Percentiles rank a stretch among this genome's conserved stretches.
Evolutionary conservation across 2,113 vertebrate species (phyloP).

Genomic region (Collichthys lucidus): DNA sequence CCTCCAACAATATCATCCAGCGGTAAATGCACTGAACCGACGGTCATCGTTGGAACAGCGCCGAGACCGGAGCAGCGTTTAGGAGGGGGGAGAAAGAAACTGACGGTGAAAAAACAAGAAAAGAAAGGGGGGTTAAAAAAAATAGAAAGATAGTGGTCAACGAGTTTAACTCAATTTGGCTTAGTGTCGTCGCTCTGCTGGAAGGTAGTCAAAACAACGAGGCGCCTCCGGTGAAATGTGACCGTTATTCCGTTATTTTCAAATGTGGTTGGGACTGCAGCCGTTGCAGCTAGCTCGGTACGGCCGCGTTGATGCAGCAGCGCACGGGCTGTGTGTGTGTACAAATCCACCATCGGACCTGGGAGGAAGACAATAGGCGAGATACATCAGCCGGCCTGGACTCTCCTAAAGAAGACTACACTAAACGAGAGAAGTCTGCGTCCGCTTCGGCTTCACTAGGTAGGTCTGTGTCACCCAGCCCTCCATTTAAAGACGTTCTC

Average conservation of each 20-base stretch:
- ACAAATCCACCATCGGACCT: slow-evolving; percentile 57
- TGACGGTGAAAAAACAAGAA: too few species aligned
- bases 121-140: neutral
- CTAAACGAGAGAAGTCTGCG: slow-evolving; percentile 29
- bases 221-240: slow-evolving; percentile 50
- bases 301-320: slow-evolving; percentile 76
- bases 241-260: slow-evolving; percentile 20
- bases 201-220: neutral
- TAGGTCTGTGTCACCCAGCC: slow-evolving; percentile 38
- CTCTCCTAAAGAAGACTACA: slow-evolving; percentile 4
- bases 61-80: slow-evolving; percentile 2
- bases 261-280: slow-evolving; percentile 45
- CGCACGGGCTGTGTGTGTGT: slow-evolving; percentile 29
- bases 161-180: slow-evolving; percentile 55
- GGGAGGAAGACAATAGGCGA: slow-evolving; percentile 72
- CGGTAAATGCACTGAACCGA: slow-evolving; percentile 19
- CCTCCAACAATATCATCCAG: slow-evolving; percentile 49
- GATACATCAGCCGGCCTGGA: slow-evolving; percentile 43
- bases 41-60: slow-evolving; percentile 36
- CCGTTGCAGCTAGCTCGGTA: slow-evolving; percentile 52
- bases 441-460: slow-evolving; percentile 52
- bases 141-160: slow-evolving; percentile 38
- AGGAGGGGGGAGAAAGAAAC: neutral
- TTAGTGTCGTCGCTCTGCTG: neutral
- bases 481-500: neutral